Conservation (phyloP, 2,113 vertebrate genomes). For the Proteles cristata region DNA sequence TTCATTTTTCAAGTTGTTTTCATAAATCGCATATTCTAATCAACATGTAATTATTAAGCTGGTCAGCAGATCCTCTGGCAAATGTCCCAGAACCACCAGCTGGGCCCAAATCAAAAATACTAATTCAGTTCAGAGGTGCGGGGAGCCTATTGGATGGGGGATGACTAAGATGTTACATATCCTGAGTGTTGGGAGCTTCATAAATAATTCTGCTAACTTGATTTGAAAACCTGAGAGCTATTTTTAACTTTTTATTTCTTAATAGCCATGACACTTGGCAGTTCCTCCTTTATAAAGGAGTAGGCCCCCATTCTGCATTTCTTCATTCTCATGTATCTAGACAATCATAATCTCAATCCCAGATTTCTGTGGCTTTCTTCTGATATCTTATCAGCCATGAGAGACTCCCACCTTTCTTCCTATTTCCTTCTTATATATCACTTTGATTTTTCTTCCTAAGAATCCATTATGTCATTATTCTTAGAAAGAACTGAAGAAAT, state of each 20-base stretch:
- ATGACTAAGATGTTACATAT: background rate
- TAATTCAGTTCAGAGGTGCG: background rate
- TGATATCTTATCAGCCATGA: background rate
- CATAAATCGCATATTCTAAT: conserved; percentile 27
- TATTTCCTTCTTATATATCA: background rate
- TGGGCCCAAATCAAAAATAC: conserved; percentile 35
- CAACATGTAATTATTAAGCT: conserved; percentile 21
- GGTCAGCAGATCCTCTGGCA: conserved; percentile 20
- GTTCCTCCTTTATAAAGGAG: background rate
- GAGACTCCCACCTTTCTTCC: background rate
- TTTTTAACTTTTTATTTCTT: background rate
- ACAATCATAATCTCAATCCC: background rate
- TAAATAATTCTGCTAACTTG: background rate
- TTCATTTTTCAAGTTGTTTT: conserved; percentile 52
- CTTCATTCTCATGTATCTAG: background rate
- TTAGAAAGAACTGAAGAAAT: background rate
- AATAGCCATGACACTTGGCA: background rate
- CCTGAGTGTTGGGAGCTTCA: background rate
- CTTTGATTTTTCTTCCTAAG: background rate
- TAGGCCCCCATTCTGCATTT: background rate
- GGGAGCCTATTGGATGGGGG: background rate
- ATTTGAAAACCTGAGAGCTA: background rate
- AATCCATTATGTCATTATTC: background rate
- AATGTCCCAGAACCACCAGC: background rate
- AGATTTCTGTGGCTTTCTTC: background rate